Percentiles rank a stretch among this genome's conserved stretches.
These are phyloP conservation scores for Hystrix brachyura DNA, from an alignment of 2,113 vertebrate species.

Conservation along the genomic window DNA sequence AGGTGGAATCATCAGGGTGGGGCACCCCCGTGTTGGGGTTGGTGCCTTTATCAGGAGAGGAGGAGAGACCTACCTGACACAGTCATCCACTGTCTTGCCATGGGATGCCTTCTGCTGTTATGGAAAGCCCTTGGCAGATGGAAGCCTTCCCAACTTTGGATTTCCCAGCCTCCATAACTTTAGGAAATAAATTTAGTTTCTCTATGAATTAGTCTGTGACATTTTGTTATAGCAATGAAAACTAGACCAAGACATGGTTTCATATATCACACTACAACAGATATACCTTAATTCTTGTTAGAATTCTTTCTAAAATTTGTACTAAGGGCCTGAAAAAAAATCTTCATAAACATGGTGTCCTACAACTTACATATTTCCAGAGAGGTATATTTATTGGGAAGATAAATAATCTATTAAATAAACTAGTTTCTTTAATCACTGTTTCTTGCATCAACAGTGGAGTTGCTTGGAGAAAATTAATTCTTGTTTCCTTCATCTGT, in stretches of 20 bases:
- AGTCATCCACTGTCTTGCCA: background rate
- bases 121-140: background rate
- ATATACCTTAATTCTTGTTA: slow-evolving; percentile 27
- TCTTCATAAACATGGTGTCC: background rate
- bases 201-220: background rate
- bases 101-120: background rate
- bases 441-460: background rate
- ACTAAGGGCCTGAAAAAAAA: background rate
- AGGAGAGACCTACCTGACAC: background rate
- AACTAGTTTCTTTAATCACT: background rate
- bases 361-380: slow-evolving; percentile 24
- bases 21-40: background rate
- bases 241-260: background rate
- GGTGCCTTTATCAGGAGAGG: background rate
- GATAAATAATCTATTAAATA: background rate
- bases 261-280: background rate
- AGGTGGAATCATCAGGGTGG: background rate
- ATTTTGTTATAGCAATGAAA: background rate
- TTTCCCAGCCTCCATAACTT: background rate
- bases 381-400: background rate
- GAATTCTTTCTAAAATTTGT: slow-evolving; percentile 22
- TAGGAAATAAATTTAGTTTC: background rate
- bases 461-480: slow-evolving; percentile 19
- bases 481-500: background rate
- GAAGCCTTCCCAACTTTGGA: background rate